Evolutionary conservation across 2,113 vertebrate genomes (phyloP).

Genomic region (Ailuropoda melanoleuca): DNA sequence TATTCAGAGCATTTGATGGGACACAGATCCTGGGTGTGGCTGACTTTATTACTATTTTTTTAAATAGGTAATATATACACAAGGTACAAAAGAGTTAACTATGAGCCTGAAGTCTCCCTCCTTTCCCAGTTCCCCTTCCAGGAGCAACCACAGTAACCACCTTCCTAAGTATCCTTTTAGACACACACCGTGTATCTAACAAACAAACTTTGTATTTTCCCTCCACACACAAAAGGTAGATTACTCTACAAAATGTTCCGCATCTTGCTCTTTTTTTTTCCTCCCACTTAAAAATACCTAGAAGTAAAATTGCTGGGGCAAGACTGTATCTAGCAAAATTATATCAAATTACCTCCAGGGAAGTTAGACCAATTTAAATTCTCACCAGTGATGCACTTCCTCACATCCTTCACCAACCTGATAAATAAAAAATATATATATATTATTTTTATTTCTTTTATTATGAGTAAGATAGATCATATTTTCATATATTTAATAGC

Average conservation of each 20-base stretch:
- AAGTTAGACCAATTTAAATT: neutral
- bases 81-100: neutral
- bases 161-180: neutral
- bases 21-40: neutral
- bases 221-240: neutral
- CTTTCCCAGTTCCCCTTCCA: neutral
- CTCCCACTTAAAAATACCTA: neutral
- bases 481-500: neutral
- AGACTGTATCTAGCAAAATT: constrained; percentile 13
- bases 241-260: neutral
- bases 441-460: neutral
- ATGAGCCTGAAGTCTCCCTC: neutral
- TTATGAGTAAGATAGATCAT: neutral
- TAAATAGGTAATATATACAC: neutral
- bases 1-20: neutral
- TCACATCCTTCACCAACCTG: neutral
- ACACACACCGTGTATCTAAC: neutral
- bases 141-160: neutral
- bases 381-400: neutral
- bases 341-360: neutral
- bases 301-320: neutral
- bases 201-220: neutral
- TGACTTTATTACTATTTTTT: neutral
- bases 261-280: neutral
- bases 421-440: neutral